These are phyloP conservation scores for Prinia subflava DNA, from an alignment of 2,113 vertebrate species.

Conservation along the genomic window DNA sequence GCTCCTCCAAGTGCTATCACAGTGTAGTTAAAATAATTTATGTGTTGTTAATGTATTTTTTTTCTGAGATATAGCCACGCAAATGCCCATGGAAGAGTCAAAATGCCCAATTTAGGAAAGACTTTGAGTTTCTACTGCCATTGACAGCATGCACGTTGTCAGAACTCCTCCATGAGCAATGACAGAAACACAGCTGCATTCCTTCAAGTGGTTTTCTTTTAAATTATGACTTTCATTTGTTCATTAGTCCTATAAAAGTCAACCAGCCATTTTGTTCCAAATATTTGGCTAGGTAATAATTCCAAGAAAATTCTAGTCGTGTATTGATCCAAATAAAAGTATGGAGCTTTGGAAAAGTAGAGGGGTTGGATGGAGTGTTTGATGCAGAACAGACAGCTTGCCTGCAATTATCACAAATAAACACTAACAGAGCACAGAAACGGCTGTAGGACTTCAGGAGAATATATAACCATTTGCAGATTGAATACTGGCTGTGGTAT, in stretches of 20 bases:
- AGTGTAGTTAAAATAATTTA: neutral
- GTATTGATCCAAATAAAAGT: neutral
- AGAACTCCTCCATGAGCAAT: neutral
- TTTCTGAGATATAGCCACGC: neutral
- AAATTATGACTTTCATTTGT: neutral
- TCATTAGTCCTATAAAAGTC: neutral
- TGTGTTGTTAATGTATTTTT: neutral
- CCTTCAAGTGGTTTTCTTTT: neutral
- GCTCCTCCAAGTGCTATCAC: neutral
- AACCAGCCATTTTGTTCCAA: neutral
- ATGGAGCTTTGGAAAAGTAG: neutral
- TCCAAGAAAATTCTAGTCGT: neutral
- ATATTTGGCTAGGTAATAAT: neutral
- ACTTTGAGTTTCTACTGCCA: neutral
- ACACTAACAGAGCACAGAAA: neutral
- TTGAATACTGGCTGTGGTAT: neutral
- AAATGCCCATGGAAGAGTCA: neutral
- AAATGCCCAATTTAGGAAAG: neutral
- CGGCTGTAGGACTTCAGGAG: neutral
- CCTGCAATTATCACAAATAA: neutral
- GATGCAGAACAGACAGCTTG: neutral
- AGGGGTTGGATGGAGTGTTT: neutral
- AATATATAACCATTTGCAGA: conserved; percentile 16
- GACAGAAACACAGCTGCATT: neutral
- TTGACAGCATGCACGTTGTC: rapidly evolving